These are phyloP conservation scores for Styela clava DNA, from an alignment of 23 tunicate genomes.

Conservation along the genomic window DNA sequence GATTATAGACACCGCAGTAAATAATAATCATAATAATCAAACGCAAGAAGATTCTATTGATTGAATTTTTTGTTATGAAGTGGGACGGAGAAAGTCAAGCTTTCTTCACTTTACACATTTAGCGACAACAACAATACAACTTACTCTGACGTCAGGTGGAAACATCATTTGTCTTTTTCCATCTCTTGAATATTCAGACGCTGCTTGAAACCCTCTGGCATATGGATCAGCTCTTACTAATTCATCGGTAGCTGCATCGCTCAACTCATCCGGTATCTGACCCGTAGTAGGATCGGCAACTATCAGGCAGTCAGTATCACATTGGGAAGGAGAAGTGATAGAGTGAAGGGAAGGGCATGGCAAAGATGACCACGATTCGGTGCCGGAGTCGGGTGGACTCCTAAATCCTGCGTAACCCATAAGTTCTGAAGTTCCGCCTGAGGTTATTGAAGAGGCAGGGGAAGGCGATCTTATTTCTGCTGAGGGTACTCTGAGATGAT, in stretches of 20 bases:
- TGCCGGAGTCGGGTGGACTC: constrained; percentile 13
- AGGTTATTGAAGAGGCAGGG: constrained; percentile 15
- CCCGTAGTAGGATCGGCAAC: constrained; percentile 67
- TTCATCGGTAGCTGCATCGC: constrained; percentile 28
- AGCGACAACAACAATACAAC: too few relatives aligned
- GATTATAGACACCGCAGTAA: too few relatives aligned
- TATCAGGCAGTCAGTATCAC: constrained; percentile 78
- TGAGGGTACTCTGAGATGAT: background rate
- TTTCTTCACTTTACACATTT: too few relatives aligned
- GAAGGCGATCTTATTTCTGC: background rate
- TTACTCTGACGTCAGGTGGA: background rate
- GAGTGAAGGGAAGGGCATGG: constrained; percentile 22
- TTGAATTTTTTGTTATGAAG: too few relatives aligned
- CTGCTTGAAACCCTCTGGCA: background rate
- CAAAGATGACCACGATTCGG: constrained; percentile 4
- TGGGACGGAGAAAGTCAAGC: too few relatives aligned
- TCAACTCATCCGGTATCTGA: constrained; percentile 35
- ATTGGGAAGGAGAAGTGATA: constrained; percentile 29
- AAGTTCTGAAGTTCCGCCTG: constrained; percentile 29
- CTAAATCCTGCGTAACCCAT: constrained; percentile 12
- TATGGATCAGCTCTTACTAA: constrained; percentile 27
- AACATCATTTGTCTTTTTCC: background rate
- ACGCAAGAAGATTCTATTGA: too few relatives aligned
- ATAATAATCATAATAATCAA: too few relatives aligned
- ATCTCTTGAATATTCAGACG: background rate